phyloP scores from a whole-genome alignment of 2,888 invertebrate genomes.

The Thelaira solivaga region DNA sequence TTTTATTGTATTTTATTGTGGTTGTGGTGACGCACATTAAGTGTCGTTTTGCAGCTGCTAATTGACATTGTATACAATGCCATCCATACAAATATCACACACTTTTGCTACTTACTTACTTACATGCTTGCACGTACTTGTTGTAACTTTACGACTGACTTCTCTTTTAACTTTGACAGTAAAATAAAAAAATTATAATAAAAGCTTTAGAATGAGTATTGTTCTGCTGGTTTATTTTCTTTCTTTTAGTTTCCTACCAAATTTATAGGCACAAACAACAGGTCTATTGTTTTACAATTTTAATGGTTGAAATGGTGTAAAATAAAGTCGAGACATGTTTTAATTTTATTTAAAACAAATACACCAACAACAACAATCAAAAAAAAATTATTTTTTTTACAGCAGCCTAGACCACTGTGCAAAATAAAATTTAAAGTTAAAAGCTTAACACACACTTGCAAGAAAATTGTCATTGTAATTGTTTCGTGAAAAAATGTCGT shows the following conservation, averaged over 20 bases:
- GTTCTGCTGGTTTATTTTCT: background rate
- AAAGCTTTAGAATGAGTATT: conserved; percentile 16
- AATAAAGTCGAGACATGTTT: background rate
- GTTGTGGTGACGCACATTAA: conserved; percentile 70
- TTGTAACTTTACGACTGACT: conserved; percentile 60
- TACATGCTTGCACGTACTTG: conserved; percentile 6
- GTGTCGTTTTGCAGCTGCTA: conserved; percentile 77
- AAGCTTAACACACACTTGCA: background rate
- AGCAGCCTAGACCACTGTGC: background rate
- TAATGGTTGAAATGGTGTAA: conserved; percentile 12
- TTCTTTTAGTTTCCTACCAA: background rate
- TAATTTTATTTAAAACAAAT: background rate
- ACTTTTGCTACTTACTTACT: no score
- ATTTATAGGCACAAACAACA: no score
- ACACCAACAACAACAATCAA: no score
- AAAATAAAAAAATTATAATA: conserved; percentile 46
- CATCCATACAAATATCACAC: conserved; percentile 56
- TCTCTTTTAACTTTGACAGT: conserved; percentile 58
- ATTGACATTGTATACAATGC: conserved; percentile 75
- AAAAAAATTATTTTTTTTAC: background rate
- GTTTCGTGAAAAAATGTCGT: conserved; percentile 25
- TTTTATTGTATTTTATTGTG: conserved; percentile 49
- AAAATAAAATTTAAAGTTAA: background rate
- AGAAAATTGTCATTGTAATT: background rate
- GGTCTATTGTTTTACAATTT: conserved; percentile 38